These are phyloP conservation scores for Zaprionus africanus DNA, from an alignment of 1,140 invertebrate genomes.

Conservation along the genomic window DNA sequence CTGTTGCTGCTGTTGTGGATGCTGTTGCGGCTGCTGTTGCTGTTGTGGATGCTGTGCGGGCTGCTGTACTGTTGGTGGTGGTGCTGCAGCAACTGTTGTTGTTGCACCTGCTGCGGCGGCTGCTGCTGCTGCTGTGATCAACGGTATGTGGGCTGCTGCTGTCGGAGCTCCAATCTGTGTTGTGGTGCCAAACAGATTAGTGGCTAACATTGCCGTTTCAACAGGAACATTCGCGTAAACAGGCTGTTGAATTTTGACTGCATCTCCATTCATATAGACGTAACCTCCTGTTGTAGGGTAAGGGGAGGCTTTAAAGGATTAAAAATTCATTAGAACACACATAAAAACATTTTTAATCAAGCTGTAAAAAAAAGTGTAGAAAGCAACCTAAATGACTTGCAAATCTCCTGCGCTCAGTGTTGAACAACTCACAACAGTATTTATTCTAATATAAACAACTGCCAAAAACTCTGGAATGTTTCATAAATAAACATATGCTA, in stretches of 20 bases:
- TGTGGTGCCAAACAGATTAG: conserved; percentile 75
- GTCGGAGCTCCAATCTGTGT: conserved; percentile 78
- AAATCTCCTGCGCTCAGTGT: neutral
- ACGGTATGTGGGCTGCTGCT: conserved; percentile 77
- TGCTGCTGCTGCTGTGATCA: conserved; percentile 73
- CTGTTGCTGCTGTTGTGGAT: conserved; percentile 43
- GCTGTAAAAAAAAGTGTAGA: neutral
- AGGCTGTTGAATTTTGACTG: conserved; percentile 79
- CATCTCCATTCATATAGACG: conserved; percentile 84
- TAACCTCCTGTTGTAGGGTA: conserved; percentile 69
- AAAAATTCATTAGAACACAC: neutral
- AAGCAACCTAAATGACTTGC: neutral
- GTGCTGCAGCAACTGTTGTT: conserved; percentile 57
- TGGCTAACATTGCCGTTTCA: conserved; percentile 83
- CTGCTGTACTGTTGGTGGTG: conserved; percentile 40
- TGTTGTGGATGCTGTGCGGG: conserved; percentile 48
- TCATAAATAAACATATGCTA: neutral
- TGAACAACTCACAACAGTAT: neutral
- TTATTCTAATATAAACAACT: neutral
- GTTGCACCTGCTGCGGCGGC: conserved; percentile 61
- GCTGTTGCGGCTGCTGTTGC: conserved; percentile 31
- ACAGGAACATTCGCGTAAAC: conserved; percentile 83
- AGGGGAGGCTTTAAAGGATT: conserved; percentile 13
- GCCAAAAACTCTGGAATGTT: neutral
- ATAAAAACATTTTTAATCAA: neutral